These are phyloP conservation scores for Bilobella aurantiaca DNA, from an alignment of 1,140 invertebrate genomes.

Conservation along the genomic window DNA sequence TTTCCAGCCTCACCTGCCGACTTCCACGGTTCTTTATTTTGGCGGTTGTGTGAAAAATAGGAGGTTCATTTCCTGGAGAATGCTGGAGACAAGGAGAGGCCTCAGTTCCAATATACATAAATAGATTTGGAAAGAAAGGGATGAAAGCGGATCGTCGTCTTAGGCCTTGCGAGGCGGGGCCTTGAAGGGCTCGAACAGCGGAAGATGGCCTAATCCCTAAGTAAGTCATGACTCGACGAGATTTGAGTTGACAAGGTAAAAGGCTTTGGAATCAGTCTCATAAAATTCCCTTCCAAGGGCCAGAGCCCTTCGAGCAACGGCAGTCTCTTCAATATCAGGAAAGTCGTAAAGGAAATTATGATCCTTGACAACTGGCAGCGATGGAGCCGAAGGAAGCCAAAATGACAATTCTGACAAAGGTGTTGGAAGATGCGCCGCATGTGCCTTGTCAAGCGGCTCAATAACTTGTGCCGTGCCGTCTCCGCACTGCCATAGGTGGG, in stretches of 20 bases:
- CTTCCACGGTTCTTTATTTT: not conserved
- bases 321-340: not conserved
- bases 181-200: no score
- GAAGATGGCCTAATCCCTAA: not conserved
- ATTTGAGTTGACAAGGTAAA: conserved; percentile 5
- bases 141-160: not conserved
- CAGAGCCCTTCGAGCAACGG: not conserved
- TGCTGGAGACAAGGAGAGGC: no score
- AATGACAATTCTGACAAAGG: not conserved
- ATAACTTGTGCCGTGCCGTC: no score
- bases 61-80: no score
- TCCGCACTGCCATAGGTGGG: no score
- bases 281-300: not conserved
- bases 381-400: not conserved
- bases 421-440: not conserved
- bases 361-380: not conserved
- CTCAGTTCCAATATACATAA: not conserved
- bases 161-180: no score
- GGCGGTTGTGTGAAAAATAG: not conserved
- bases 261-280: conserved; percentile 1
- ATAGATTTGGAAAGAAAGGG: not conserved
- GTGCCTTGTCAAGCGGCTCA: not conserved
- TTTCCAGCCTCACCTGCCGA: not conserved
- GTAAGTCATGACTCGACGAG: conserved; percentile 7
- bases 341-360: conserved; percentile 5